Base-by-base conservation (phyloP, 2,797 vertebrate genomes). In the Cyprinella venusta region DNA sequence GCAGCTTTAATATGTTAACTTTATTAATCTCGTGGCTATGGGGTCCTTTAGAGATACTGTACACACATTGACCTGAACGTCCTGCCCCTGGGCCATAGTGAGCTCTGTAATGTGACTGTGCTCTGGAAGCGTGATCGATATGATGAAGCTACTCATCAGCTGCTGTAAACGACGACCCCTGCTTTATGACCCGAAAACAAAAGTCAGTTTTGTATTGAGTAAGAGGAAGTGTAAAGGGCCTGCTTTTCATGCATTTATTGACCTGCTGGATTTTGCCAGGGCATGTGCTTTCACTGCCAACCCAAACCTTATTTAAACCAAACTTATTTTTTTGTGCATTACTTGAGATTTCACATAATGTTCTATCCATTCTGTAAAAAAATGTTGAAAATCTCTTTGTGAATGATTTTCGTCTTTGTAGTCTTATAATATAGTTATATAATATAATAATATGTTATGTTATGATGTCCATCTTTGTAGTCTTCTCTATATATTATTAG, bases 61-160 rank as follows among this genome's bases (percentile, higher is more conserved):
- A 54, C 50, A 54, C 30, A 0, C 71, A 38, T 15, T 74, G 71
- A 74, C 71, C 71, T 74, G 71, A 38, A 56, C 30, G 50, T n/a
- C 71, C 50, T 78, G 59, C 61, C 76, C 42, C 30, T 18, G 42
- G 61, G 76, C 4, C 18, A 13, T 15, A 18, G 26, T 36, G 76
- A 36, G 61, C 61, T 48, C 61, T 50, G 19, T 74, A 65, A 78
- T 50, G 61, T n/a, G 42, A 74, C 50, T 56, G 50, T 38, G 48
- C 48, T 74, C 71, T 74, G 71, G 59, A 77, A 30, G 59, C 40
- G 42, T 78, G 76, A 78, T 65, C 59, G 76, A 78, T 78, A 78
- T 50, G 40, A 78, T 78, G 61, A 78, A 78, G 61, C 59, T 78
- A 65, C 40, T 52, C 42, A 36, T 74, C 71, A 56, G 30, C 71